Evolutionary conservation across 1,140 invertebrate species (phyloP).

Genomic region (Solenopsis fugax): DNA sequence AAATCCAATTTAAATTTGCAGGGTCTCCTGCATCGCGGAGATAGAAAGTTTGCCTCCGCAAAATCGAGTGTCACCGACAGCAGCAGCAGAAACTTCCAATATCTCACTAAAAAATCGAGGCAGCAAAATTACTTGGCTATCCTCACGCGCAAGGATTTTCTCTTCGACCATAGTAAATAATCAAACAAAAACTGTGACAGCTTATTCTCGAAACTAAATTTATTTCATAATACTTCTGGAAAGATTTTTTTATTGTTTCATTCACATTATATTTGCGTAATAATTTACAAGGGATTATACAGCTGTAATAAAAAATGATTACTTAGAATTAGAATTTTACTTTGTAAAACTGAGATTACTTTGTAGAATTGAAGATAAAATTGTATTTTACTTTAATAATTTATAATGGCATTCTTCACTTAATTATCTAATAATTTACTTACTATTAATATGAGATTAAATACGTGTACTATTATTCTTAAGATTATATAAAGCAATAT

Average conservation of each 20-base stretch:
- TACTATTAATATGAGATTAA: no score
- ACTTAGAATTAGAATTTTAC: background rate
- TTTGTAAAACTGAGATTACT: background rate
- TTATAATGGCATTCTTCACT: no score
- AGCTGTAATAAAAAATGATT: background rate
- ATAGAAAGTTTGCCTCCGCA: conserved; percentile 69
- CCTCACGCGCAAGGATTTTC: conserved; percentile 36
- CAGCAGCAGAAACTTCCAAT: conserved; percentile 64
- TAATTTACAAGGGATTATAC: conserved; percentile 1
- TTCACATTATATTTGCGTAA: background rate
- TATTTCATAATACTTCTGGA: background rate
- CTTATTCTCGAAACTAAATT: conserved; percentile 51
- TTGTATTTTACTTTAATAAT: no score
- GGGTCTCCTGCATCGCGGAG: conserved; percentile 24
- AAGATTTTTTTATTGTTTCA: background rate
- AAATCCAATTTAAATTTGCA: conserved; percentile 65
- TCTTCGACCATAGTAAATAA: conserved; percentile 50
- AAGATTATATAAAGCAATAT: no score
- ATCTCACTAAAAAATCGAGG: conserved; percentile 59
- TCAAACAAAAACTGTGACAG: conserved; percentile 36
- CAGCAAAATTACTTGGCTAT: conserved; percentile 54
- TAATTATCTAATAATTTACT: no score
- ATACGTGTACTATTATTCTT: no score
- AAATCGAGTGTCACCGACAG: conserved; percentile 64
- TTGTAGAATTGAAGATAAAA: no score